Percentiles rank a stretch among this genome's conserved stretches.
These are phyloP conservation scores for Alethe castanea DNA, from an alignment of 2,113 vertebrate species.

Conservation along the genomic window DNA sequence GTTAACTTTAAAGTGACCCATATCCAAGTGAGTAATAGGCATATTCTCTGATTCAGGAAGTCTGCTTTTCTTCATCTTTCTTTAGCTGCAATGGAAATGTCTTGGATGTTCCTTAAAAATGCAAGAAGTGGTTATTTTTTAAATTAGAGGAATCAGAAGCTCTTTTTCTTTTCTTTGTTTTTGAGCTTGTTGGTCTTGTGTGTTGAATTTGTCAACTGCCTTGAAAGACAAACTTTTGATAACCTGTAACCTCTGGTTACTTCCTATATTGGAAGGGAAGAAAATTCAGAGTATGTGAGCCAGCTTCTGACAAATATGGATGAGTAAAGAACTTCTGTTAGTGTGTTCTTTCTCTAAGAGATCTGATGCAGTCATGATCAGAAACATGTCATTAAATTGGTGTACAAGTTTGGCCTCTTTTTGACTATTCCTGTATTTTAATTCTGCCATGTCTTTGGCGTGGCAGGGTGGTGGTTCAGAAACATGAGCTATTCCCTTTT, in stretches of 20 bases:
- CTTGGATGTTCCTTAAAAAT: constrained; percentile 31
- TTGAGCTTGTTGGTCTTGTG: background rate
- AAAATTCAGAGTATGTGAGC: background rate
- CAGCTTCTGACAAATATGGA: background rate
- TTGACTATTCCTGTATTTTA: background rate
- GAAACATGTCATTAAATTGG: background rate
- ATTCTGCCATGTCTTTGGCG: background rate
- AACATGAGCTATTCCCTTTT: background rate
- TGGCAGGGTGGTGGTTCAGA: background rate
- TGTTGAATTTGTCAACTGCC: constrained; percentile 4
- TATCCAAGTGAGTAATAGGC: constrained; percentile 66
- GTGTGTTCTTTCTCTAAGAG: background rate
- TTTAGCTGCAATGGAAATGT: constrained; percentile 44
- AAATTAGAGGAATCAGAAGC: background rate
- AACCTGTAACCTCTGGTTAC: background rate
- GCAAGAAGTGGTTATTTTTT: background rate
- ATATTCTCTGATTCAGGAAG: constrained; percentile 54
- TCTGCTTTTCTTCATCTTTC: constrained; percentile 58
- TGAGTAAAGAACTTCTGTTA: background rate
- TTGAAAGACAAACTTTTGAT: background rate
- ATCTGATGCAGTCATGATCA: background rate
- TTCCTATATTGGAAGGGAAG: background rate
- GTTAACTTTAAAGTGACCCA: constrained; percentile 65
- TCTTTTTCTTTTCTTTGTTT: constrained; percentile 20
- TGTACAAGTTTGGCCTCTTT: background rate